These are phyloP conservation scores for Platyrinchus mystaceus DNA, from an alignment of 2,797 vertebrate genomes.

Conservation along the genomic window DNA sequence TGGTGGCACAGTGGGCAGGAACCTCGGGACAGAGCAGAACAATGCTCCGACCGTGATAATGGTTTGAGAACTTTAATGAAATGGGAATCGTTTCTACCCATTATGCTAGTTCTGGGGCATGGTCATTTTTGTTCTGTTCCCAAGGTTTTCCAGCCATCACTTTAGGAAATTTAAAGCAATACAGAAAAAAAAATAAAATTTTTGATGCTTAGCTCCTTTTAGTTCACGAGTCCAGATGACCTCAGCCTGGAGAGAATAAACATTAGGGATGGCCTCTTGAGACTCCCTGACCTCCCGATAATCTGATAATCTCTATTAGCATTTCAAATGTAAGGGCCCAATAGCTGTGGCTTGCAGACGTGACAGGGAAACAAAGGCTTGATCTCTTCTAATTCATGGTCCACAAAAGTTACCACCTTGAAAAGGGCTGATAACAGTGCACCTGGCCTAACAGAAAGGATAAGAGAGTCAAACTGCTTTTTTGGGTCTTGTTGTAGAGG, in stretches of 20 bases:
- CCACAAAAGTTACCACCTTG: not conserved
- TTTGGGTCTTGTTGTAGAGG: not conserved
- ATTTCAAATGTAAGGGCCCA: slow-evolving; percentile 49
- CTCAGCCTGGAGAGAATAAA: not conserved
- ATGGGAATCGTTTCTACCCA: not conserved
- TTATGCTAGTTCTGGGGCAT: not conserved
- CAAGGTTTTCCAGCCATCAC: not conserved
- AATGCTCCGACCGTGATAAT: not conserved
- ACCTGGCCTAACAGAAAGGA: slow-evolving; percentile 15
- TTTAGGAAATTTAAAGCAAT: not conserved
- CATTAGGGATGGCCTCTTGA: not conserved
- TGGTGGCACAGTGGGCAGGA: not conserved
- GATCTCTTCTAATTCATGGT: slow-evolving; percentile 34
- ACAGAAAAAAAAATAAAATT: not conserved
- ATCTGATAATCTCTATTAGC: slow-evolving; percentile 62
- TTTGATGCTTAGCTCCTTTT: not conserved
- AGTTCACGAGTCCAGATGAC: not conserved
- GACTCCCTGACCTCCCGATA: slow-evolving; percentile 35
- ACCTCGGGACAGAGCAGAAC: not conserved
- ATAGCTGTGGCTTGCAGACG: not conserved
- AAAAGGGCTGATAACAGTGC: not conserved
- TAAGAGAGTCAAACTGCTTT: not conserved
- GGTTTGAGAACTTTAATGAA: not conserved
- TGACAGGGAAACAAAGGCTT: slow-evolving; percentile 41
- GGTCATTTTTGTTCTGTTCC: not conserved